These are phyloP conservation scores for Hiodon alosoides DNA, from an alignment of 2,113 vertebrate species.

Conservation along the genomic window DNA sequence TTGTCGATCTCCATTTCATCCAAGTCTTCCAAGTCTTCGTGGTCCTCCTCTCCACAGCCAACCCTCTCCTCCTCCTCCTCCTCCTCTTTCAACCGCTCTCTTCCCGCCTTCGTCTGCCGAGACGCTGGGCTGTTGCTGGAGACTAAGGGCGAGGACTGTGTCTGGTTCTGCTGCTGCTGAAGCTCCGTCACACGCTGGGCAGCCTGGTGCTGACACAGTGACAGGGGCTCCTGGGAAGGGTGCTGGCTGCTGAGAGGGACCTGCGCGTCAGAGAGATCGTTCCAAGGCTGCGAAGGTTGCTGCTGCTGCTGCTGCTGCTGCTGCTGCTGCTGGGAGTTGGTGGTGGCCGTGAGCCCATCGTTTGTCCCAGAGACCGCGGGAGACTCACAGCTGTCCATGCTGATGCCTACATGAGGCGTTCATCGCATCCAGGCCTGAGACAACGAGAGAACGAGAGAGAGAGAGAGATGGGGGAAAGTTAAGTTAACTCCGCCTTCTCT, in stretches of 20 bases:
- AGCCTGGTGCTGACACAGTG: constrained; percentile 40
- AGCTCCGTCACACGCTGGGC: constrained; percentile 63
- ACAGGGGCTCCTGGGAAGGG: constrained; percentile 68
- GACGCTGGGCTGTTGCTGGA: constrained; percentile 47
- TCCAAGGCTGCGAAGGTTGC: constrained; percentile 83
- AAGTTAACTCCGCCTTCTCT: not conserved
- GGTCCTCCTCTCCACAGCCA: constrained; percentile 62
- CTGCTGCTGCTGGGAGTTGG: constrained; percentile 69
- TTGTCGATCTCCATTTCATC: constrained; percentile 52
- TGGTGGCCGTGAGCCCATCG: constrained; percentile 79
- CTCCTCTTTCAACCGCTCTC: constrained; percentile 54
- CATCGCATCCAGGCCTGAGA: constrained; percentile 75
- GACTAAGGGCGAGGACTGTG: constrained; percentile 19
- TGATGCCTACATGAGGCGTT: constrained; percentile 72
- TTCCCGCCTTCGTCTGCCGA: constrained; percentile 54
- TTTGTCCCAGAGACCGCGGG: constrained; percentile 86
- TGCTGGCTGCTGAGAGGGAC: constrained; percentile 69
- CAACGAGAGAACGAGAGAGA: constrained; percentile 35
- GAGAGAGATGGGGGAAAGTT: constrained; percentile 17
- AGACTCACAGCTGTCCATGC: constrained; percentile 94
- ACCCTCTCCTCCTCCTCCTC: constrained; percentile 46
- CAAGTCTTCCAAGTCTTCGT: constrained; percentile 73
- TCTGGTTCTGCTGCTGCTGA: constrained; percentile 50
- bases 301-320: constrained; percentile 87
- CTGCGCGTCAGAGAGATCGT: constrained; percentile 84